phyloP scores from a whole-genome alignment of 2,888 invertebrate genomes.

The Troglohyphantes excavatus region DNA sequence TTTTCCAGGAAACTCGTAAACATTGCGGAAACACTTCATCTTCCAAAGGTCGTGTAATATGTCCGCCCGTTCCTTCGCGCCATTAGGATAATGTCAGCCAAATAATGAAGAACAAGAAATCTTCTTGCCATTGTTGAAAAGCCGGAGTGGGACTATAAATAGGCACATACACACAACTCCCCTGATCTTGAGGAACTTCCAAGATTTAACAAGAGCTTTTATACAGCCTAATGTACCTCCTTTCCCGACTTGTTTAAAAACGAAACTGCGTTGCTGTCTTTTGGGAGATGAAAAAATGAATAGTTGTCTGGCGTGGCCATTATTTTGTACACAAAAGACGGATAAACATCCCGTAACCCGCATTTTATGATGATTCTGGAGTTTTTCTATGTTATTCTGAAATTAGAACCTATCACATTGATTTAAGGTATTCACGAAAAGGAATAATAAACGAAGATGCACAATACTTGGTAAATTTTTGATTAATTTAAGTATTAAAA shows the following conservation, averaged over 20 bases:
- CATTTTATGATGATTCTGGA: no score
- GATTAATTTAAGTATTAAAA: no score
- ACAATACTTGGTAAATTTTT: no score
- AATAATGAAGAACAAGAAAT: background rate
- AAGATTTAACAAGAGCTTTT: background rate
- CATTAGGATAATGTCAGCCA: conserved; percentile 5
- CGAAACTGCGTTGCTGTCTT: background rate
- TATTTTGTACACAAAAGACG: no score
- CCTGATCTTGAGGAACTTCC: background rate
- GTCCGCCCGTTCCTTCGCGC: background rate
- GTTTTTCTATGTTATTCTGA: no score
- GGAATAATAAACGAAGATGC: no score
- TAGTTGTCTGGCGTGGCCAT: background rate
- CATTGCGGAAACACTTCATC: background rate
- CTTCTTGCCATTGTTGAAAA: conserved; percentile 1
- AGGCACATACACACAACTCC: background rate
- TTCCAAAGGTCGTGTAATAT: background rate
- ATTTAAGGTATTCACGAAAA: no score
- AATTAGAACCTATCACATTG: no score
- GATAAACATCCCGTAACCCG: no score
- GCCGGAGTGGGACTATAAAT: background rate
- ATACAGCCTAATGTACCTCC: background rate
- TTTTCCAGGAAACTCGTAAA: background rate
- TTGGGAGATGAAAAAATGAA: background rate
- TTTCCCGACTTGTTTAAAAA: background rate